Percentiles rank a stretch among this genome's conserved stretches.
Conservation (phyloP, 2,888 invertebrate genomes). For the Drymonia ruficornis region DNA sequence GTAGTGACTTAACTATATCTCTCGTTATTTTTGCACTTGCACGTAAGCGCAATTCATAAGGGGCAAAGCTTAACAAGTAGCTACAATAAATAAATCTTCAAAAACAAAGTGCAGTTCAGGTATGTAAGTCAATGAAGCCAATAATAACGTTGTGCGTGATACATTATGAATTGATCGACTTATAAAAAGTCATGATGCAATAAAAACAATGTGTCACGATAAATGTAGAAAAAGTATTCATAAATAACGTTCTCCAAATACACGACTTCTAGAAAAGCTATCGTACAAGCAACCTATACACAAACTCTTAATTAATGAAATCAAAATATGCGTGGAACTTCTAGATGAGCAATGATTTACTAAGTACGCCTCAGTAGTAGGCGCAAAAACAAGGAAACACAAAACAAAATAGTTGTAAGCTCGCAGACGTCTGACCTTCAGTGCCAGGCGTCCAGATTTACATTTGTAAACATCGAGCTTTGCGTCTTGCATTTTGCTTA, state of each 20-base stretch:
- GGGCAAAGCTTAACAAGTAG: not conserved
- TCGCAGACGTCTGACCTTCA: conserved; percentile 2
- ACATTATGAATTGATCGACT: not conserved
- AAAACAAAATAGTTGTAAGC: conserved; percentile 2
- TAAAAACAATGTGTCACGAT: conserved; percentile 23
- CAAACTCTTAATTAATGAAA: not conserved
- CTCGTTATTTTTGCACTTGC: not conserved
- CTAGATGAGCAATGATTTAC: conserved; percentile 4
- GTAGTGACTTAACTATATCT: too few species aligned
- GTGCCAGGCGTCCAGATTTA: conserved; percentile 1
- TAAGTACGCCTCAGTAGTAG: not conserved
- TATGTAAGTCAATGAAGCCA: not conserved
- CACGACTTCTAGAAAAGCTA: too few species aligned
- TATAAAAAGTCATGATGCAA: conserved; percentile 4
- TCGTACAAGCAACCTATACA: too few species aligned
- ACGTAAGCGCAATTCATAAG: not conserved
- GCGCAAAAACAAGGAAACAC: not conserved
- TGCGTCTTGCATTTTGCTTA: not conserved
- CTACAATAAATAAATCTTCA: not conserved
- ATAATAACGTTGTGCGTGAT: not conserved
- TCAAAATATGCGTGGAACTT: conserved; percentile 7
- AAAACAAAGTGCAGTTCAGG: not conserved
- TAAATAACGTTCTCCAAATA: not conserved
- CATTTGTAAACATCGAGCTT: conserved; percentile 1
- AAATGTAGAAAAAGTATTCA: conserved; percentile 7